A percentile compares a stretch with the other conserved stretches of the same genome.
Evolutionary conservation across 2,888 invertebrate species (phyloP).

Genomic region (Plebejus argus): DNA sequence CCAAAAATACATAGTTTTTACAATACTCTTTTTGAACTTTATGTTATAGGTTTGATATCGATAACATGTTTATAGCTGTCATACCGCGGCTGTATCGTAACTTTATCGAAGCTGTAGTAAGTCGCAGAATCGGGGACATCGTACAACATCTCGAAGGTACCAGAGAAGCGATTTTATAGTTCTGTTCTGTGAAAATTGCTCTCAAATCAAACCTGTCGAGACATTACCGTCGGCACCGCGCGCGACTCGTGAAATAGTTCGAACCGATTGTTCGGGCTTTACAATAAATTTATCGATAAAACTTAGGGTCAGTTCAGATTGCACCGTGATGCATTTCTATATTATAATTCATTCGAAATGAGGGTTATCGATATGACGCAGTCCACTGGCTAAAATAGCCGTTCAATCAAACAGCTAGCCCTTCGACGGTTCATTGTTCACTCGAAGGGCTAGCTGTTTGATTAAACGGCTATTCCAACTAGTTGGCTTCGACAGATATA

Average conservation of each 20-base stretch:
- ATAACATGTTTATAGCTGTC: too few species aligned
- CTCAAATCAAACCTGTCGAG: conserved; percentile 2
- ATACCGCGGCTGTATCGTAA: background rate
- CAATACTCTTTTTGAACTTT: too few species aligned
- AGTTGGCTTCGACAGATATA: too few species aligned
- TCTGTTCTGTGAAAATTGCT: background rate
- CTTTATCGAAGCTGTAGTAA: background rate
- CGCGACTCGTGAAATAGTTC: conserved; percentile 1
- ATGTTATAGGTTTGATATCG: too few species aligned
- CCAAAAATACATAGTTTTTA: too few species aligned
- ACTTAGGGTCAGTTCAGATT: background rate
- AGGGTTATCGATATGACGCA: too few species aligned
- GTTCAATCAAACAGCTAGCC: too few species aligned
- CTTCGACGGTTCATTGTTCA: too few species aligned
- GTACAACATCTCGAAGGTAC: background rate
- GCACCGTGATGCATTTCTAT: background rate
- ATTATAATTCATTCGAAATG: too few species aligned
- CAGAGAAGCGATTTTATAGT: conserved; percentile 8
- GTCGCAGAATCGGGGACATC: background rate
- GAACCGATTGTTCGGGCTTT: background rate
- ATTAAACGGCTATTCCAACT: too few species aligned
- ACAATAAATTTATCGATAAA: conserved; percentile 1
- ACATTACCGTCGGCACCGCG: conserved; percentile 7
- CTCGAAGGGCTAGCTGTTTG: too few species aligned
- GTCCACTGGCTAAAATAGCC: too few species aligned